Evolutionary conservation across 2,888 invertebrate genomes (phyloP), one percentile per base, ranked within the genome.

Genomic region (Andrena dorsata): DNA sequence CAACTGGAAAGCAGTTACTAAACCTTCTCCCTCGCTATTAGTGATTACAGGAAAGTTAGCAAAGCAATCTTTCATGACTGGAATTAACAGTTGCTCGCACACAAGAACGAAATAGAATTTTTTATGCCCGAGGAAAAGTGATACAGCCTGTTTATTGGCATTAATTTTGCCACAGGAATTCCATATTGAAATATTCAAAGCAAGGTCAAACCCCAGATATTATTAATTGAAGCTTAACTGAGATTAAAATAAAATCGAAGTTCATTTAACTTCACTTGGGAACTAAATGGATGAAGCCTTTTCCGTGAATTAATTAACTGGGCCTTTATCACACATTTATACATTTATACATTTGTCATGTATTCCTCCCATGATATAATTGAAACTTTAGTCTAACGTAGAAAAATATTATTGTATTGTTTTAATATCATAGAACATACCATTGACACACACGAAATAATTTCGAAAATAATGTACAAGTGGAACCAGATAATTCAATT

Each of bases 171-270:
- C 16, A 41, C 10, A 47, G 23, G 60, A 51, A 30, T 35, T 32
- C 26, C 70, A 10, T 32, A 26, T n/a, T 8, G 26, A 69, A 35
- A 41, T 41, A 41, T 41, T 41, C 41, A 41, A 16, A 16, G 41
- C 0, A 41, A 49, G 56, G 51, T 69, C 49, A n/a, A 56, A 56
- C n/a, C 28, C 2, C n/a, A 2, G 7, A 4, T 3, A 28, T 64
- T 30, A n/a, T 13, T 66, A 72, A 66, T 61, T n/a, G 58, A 32
- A 26, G 30, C 41, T 53, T 41, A 20, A 56, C 68, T 35, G 58
- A 32, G 26, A 35, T 49, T 41, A 51, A 58, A 72, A 51, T 49
- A 60, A 73, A 73, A 58, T 65, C 53, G 64, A 76, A 65, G 65
- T 49, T 20, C 65, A 13, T 73, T 73, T 51, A 73, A 73, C 20